Evolutionary conservation across 1,140 invertebrate species (phyloP), one percentile per base, ranked within the genome.

Genomic region (Fopius arisanus): DNA sequence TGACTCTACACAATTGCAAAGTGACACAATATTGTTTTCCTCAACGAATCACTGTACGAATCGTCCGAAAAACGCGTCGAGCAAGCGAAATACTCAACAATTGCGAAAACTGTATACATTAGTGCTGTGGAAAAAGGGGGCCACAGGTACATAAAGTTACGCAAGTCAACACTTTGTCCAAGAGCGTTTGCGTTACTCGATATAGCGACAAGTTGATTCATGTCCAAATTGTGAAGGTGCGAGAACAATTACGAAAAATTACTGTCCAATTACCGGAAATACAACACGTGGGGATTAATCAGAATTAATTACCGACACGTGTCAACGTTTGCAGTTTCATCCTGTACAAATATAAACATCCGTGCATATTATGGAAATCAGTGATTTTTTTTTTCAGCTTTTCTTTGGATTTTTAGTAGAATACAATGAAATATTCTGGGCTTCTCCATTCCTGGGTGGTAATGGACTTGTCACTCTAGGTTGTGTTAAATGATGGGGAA

Each of bases 71-170:
- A 84, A 86, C 83, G 82, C 79, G 81, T 59, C 77, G 72, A 82
- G 82, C 82, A 84, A 85, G 80, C 82, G 77, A 86, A 77, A 85
- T 80, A 80, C 76, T 77, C 71, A 70, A 16, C 68, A 81, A 79
- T 85, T 85, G 82, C 83, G 82, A 84, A 84, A 85, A 83, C 74
- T 76, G 79, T 83, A 84, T 80, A 83, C 62, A 82, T 81, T 79
- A 81, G 23, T 41, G 72, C 67, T 62, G 72, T 40, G 72, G 40
- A 77, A 78, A 82, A 84, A 83, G 79, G 78, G 78, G 79, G 81
- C 77, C 80, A 77, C 54, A 31, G 9, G 66, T 69, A 71, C 31
- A 23, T 68, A 62, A 33, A 28, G 43, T 77, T 77, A 68, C 62
- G 74, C 70, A 78, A 80, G 66, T 31, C 40, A 26, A 75, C 73